Evolutionary conservation across 2,797 vertebrate species (phyloP), one percentile per base, ranked within the genome.

Genomic region (Enteromius anoplus): DNA sequence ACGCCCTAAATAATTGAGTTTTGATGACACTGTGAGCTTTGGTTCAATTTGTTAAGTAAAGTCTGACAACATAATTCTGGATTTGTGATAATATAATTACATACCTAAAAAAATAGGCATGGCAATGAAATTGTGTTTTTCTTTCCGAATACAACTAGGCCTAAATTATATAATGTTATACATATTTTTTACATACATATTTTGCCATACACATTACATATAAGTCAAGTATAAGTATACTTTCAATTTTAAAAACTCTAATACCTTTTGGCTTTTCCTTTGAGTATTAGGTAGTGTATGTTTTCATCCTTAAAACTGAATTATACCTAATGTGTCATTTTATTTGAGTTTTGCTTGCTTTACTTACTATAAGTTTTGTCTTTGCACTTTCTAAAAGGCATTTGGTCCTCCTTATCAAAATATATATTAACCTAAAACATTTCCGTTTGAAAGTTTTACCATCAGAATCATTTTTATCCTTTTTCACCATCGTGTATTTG

Each of bases 401-500:
- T 71, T 32, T 71, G 3, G 71, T 73, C 29, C 49, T 55, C 3
- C 29, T 75, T 7, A 37, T 75, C 3, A 75, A 55, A 75, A 55
- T 37, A 75, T 55, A n/a, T n/a, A 12, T 75, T 7, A 23, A 42
- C 14, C 73, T 60, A 34, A 58, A 75, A 60, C 14, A 58, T 14
- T 65, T 29, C 19, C 53, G 11, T 32, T 47, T 71, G 26, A 71
- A 12, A n/a, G 5, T 9, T 47, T 23, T 42, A 34, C 26, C 51
- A 32, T 72, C 12, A 72, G 21, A 55, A 72, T 49, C 3, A 62
- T 72, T 72, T 7, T 73, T 14, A 9, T 64, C 40, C 21, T 62
- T 62, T 37, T 62, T 7, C 69, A 26, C 65, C 60, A 65, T 69
- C 40, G 64, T 32, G 51, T 75, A 53, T 77, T 45, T 47, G 10